Base-by-base conservation (phyloP, 2,797 vertebrate genomes). In the Anas georgica region DNA sequence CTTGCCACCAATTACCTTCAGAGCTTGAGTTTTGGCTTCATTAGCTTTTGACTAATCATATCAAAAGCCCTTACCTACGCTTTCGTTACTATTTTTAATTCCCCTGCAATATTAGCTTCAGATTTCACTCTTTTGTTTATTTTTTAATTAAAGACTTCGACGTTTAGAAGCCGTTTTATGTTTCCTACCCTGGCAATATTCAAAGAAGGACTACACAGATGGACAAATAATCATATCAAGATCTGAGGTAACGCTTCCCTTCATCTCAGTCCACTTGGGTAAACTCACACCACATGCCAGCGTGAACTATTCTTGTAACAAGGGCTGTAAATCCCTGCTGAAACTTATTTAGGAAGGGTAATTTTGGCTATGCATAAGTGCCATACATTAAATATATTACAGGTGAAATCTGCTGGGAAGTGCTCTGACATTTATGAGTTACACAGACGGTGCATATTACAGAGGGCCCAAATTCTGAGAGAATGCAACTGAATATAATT, bases 291-390 rank as follows among this genome's bases (percentile, higher is more conserved):
- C 67, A 88, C 56, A 22, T 94, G 83, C 85, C 75, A 85, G 33
- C 4, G 2, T 55, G 86, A 93, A 68, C 75, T 80, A 64, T 83
- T 83, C 82, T 80, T 93, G 78, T 89, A 93, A 89, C 64, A 85
- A 80, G 90, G 75, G 75, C 78, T 95, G 88, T 72, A 94, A 96
- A 96, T 88, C 75, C 72, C 68, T 93, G 45, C 52, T 94, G 90
- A 94, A 95, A 92, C 58, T 74, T 86, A 87, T 20, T 87, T 80
- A 70, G 75, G 68, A 94, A 89, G 35, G 39, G 48, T 72, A 85
- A 75, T 72, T 92, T 64, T 93, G 54, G 88, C 81, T 80, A 50
- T 25, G 56, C 22, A 3, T 74, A 74, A 72, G 78, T 76, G 83
- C 74, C 59, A 39, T 76, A 70, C 46, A 58, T 88, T 70, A 85